Conservation (phyloP, 2,797 vertebrate species). For the Hoplostethus mediterraneus region DNA sequence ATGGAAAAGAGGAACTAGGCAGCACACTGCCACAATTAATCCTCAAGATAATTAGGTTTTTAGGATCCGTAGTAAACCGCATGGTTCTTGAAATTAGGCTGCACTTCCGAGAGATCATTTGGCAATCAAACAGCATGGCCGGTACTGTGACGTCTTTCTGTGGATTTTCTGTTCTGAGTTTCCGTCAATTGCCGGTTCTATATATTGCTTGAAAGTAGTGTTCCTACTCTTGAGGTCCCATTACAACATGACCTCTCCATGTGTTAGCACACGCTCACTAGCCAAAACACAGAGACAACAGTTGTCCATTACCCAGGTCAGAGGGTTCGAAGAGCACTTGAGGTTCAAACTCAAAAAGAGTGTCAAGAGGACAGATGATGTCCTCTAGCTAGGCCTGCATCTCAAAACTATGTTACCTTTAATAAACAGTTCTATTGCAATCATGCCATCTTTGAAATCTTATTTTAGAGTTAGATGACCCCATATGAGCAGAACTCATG, state of each 20-base stretch:
- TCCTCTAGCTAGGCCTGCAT: too few species aligned
- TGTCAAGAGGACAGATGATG: not conserved
- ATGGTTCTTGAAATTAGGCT: not conserved
- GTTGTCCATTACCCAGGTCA: not conserved
- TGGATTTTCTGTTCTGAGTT: too few species aligned
- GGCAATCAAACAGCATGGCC: too few species aligned
- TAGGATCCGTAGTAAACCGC: not conserved
- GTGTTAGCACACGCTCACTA: not conserved
- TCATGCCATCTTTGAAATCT: not conserved
- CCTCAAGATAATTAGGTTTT: not conserved
- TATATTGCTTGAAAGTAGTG: too few species aligned
- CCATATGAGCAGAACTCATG: slow-evolving; percentile 42
- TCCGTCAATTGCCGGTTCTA: too few species aligned
- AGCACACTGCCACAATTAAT: slow-evolving; percentile 37
- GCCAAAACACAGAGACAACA: not conserved
- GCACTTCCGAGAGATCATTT: too few species aligned
- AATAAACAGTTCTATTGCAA: not conserved
- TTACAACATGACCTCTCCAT: not conserved
- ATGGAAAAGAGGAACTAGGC: slow-evolving; percentile 26
- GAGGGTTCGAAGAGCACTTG: slow-evolving; percentile 4
- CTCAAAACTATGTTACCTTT: slow-evolving; percentile 7
- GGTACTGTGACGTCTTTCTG: too few species aligned
- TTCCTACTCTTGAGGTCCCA: not conserved
- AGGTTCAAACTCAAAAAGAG: not conserved
- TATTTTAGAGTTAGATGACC: slow-evolving; percentile 37